A percentile compares a stretch with the other conserved stretches of the same genome.
These are phyloP conservation scores for Drosophila tanythrix DNA, from an alignment of 2,888 invertebrate species.

Conservation along the genomic window DNA sequence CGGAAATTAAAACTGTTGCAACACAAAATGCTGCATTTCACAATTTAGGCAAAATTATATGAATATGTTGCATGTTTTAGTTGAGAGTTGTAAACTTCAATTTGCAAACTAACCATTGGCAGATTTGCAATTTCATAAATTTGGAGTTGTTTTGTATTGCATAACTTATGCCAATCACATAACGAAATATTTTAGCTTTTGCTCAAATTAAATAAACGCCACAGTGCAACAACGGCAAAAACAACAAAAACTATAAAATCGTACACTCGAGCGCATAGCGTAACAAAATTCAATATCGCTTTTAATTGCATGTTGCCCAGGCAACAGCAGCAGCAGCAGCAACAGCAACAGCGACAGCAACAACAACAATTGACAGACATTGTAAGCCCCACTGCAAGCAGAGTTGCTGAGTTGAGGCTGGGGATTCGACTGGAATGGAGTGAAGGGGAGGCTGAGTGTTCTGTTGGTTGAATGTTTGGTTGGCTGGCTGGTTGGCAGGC, in stretches of 20 bases:
- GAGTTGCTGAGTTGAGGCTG: conserved; percentile 63
- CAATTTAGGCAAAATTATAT: conserved; percentile 6
- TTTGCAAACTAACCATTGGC: conserved; percentile 1
- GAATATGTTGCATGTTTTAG: background rate
- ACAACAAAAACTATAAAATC: conserved; percentile 52
- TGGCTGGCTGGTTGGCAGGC: conserved; percentile 27
- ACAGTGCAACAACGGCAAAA: conserved; percentile 40
- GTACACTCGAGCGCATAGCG: conserved; percentile 75
- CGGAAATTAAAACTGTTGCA: conserved; percentile 6
- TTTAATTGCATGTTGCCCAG: conserved; percentile 79
- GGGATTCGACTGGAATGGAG: background rate
- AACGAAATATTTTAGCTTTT: conserved; percentile 76
- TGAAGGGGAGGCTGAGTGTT: conserved; percentile 4
- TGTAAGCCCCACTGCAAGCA: conserved; percentile 77
- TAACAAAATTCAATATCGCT: conserved; percentile 81
- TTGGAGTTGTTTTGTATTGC: conserved; percentile 44
- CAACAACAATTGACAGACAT: conserved; percentile 73
- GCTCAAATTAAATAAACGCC: conserved; percentile 77
- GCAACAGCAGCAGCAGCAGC: conserved; percentile 60
- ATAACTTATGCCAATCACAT: conserved; percentile 76
- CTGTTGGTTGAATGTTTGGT: conserved; percentile 28
- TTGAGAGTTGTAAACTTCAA: conserved; percentile 6
- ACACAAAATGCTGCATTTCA: background rate
- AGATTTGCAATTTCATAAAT: conserved; percentile 42
- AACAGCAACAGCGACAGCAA: conserved; percentile 39